Evolutionary conservation across 2,113 vertebrate genomes (phyloP), one percentile per base, ranked within the genome.

Genomic region (Pterophyllum scalare): DNA sequence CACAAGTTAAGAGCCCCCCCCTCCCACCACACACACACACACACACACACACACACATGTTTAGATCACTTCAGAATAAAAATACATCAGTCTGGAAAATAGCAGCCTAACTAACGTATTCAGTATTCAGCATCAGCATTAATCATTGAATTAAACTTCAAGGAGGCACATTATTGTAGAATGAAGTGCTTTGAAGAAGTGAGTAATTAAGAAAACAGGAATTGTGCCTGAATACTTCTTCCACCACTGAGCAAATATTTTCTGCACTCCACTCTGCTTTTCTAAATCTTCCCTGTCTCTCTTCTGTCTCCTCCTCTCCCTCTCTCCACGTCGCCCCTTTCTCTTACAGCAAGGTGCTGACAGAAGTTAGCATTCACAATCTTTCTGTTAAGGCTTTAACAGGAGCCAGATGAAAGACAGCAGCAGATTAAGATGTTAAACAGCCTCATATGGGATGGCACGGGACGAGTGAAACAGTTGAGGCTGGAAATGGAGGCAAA

Each of bases 381-480:
- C 94, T 95, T 90, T 95, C 90, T 94, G 91, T 90, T 91, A 83
- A 87, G 93, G 94, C 87, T 91, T 94, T 95, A 95, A 96, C 95
- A 93, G 93, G 92, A 94, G 91, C 89, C 91, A 95, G 96, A 94
- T 95, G 95, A 96, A 95, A 96, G 96, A 95, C 94, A 88, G 90
- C 92, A 86, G 92, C 92, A 95, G 94, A 96, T 96, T 94, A 95
- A 94, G 94, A 94, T 89, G 90, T 94, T 94, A 94, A 94, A 94
- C 93, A 92, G 93, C 90, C 93, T 94, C 88, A 89, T 93, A 89
- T 89, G 88, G 91, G 93, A 93, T 91, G 92, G 93, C 92, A 93
- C 89, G 77, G 92, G 94, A 94, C 85, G 75, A 93, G 93, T 49
- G 83, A 93, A 91, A 90, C 88, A 89, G 90, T 92, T 59, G 90